Evolutionary conservation across 2,888 invertebrate species (phyloP), one percentile per base, ranked within the genome.

Genomic region (Gymnocheta viridis): DNA sequence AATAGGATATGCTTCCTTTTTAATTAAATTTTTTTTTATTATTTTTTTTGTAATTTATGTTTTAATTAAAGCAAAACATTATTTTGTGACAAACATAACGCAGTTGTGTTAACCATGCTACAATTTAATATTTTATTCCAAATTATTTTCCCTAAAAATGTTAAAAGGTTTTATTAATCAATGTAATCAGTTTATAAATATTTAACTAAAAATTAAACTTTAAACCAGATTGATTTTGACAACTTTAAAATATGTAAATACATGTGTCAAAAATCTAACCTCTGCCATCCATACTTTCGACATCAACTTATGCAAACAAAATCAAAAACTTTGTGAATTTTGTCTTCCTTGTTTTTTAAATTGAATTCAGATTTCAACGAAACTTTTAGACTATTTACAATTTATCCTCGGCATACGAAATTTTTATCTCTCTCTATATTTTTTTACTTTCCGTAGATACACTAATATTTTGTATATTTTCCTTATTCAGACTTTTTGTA

Each of bases 371-470:
- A 22, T 32, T 44, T 60, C 44, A 24, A 27, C 29, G 32, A 35
- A 60, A 72, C 24, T 49, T 60, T 60, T 6, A 5, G 19, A 72
- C 56, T 17, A 44, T 72, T 72, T 60, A 24, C 27, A 22, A 72
- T 47, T 47, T 51, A 51, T 22, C 19, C 64, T 44, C 54, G 3
- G 27, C 54, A 27, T 51, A 64, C 29, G n/a, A 74, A 54, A 64
- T 62, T 44, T n/a, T n/a, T n/a, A n/a, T n/a, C 24, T 12, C 29
- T 74, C 6, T 54, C 17, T 64, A 6, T 38, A 10, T 7, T 17
- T 60, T 35, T 0, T 47, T n/a, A 17, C 17, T 44, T 17, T 17
- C 5, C 10, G 10, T 17, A 17, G 2, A 44, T 44, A 44, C 7
- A 14, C 14, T 32, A n/a, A 4, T 17, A 2, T 62, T 22, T 54